Conservation (phyloP, 1,140 invertebrate species). For the Pteromalus puparum region DNA sequence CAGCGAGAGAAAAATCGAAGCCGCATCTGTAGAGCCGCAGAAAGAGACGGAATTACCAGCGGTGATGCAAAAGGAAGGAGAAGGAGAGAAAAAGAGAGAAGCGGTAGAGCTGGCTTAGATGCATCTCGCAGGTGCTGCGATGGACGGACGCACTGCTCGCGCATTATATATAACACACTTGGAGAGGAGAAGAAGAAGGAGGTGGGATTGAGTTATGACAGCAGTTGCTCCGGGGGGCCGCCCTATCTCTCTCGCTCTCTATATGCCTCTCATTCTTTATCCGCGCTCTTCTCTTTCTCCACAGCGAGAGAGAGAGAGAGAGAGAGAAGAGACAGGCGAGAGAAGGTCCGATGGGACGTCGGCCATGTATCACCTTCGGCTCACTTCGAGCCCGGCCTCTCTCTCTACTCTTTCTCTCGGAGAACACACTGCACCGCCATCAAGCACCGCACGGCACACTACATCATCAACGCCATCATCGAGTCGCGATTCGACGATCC, state of each 20-base stretch:
- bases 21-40: background rate
- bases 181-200: constrained; percentile 60
- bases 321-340: constrained; percentile 46
- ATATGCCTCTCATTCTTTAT: constrained; percentile 70
- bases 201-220: constrained; percentile 77
- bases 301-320: too few species aligned
- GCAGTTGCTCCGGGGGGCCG: constrained; percentile 74
- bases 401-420: constrained; percentile 25
- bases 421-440: constrained; percentile 50
- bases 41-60: background rate
- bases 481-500: constrained; percentile 67
- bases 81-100: background rate
- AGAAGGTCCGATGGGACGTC: constrained; percentile 67
- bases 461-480: constrained; percentile 68
- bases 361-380: constrained; percentile 74
- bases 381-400: constrained; percentile 71
- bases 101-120: constrained; percentile 26
- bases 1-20: background rate
- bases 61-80: background rate
- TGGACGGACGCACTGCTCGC: constrained; percentile 18
- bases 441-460: constrained; percentile 39
- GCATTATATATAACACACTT: background rate
- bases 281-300: constrained; percentile 53
- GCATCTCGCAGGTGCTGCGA: constrained; percentile 61
- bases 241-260: constrained; percentile 26